Evolutionary conservation across 2,888 invertebrate genomes (phyloP).

Genomic region (Epiblema foenella): DNA sequence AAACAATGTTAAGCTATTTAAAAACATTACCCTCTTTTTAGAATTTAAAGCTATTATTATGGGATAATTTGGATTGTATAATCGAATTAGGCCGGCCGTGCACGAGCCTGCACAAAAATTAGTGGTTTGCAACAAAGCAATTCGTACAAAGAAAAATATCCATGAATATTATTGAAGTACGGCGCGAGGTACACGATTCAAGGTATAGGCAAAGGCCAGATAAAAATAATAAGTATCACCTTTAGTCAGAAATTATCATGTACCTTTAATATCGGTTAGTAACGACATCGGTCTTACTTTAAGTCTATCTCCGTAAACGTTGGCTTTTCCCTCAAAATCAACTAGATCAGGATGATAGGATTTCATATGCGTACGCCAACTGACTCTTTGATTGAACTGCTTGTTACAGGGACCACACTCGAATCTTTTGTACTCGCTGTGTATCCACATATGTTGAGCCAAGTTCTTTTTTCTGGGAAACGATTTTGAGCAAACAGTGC

Average conservation of each 20-base stretch:
- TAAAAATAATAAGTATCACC: not conserved
- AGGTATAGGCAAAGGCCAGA: too few relatives aligned
- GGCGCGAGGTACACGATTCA: not conserved
- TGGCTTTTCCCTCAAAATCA: conserved; percentile 29
- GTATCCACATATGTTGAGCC: conserved; percentile 77
- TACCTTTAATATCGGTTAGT: conserved; percentile 30
- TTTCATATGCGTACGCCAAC: conserved; percentile 76
- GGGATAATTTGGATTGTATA: not conserved
- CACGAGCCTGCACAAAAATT: too few relatives aligned
- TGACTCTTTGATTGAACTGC: conserved; percentile 76
- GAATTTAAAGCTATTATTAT: not conserved
- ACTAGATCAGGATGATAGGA: conserved; percentile 68
- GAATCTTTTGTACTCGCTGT: conserved; percentile 73
- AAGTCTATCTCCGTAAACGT: conserved; percentile 16
- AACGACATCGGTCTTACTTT: conserved; percentile 29
- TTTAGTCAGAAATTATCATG: conserved; percentile 4
- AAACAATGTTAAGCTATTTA: conserved; percentile 14
- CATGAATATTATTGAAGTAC: not conserved
- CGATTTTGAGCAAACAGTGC: conserved; percentile 77
- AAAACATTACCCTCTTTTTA: not conserved
- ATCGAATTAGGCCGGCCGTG: too few relatives aligned
- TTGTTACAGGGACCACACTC: conserved; percentile 73
- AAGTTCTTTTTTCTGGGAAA: conserved; percentile 75
- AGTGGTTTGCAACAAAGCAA: too few relatives aligned
- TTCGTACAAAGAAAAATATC: not conserved